Conservation (phyloP, 2,113 vertebrate species). For the Isurus oxyrinchus region DNA sequence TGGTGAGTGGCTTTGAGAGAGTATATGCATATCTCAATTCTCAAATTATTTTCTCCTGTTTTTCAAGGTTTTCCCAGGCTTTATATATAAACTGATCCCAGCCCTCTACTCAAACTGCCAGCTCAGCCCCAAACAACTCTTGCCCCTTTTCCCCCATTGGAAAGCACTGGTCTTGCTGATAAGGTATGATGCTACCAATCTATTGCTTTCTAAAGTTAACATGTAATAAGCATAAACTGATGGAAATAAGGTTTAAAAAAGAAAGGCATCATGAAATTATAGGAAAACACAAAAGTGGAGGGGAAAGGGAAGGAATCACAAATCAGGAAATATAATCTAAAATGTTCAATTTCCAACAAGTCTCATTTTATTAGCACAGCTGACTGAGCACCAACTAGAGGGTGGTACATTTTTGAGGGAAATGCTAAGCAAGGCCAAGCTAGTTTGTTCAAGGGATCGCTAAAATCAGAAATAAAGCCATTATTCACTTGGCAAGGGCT, state of each 20-base stretch:
- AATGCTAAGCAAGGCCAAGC: neutral
- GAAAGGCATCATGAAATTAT: neutral
- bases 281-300: neutral
- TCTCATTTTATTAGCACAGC: neutral
- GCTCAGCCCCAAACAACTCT: neutral
- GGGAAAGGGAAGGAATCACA: neutral
- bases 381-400: neutral
- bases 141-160: neutral
- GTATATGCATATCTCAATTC: neutral
- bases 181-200: neutral
- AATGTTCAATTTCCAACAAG: neutral
- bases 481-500: neutral
- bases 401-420: neutral
- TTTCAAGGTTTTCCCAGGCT: neutral
- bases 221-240: neutral
- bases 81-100: neutral
- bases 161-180: neutral
- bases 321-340: neutral
- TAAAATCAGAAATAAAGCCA: neutral
- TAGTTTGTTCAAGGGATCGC: neutral
- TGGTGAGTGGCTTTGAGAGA: neutral
- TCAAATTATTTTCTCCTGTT: neutral
- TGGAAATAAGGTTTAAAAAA: neutral
- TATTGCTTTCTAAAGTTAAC: neutral
- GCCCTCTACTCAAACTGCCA: neutral